Percentiles rank a stretch among this genome's conserved stretches.
Conservation (phyloP, 2,113 vertebrate genomes). For the Poeciliopsis turrubarensis region DNA sequence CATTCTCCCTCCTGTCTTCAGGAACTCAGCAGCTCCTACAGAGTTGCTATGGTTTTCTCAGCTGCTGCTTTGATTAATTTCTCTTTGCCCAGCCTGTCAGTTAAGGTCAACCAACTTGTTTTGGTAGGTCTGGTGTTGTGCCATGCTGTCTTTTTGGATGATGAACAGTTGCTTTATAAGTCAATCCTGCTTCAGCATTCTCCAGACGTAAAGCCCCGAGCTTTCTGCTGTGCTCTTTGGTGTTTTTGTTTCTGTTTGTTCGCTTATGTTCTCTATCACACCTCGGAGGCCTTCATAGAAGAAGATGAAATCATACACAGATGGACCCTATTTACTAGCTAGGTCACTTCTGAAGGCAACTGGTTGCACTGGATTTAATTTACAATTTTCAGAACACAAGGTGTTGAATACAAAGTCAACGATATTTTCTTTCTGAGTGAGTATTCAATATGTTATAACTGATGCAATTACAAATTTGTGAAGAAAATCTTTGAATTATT, state of each 20-base stretch:
- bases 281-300: not conserved
- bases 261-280: not conserved
- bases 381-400: not conserved
- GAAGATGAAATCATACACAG: not conserved
- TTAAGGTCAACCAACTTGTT: not conserved
- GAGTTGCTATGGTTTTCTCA: not conserved
- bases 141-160: not conserved
- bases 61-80: not conserved
- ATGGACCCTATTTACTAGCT: not conserved
- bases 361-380: not conserved
- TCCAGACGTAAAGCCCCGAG: not conserved
- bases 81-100: not conserved
- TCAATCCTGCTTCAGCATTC: no score
- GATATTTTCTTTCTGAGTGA: no score
- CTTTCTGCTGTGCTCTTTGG: not conserved
- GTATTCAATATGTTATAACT: no score
- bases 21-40: not conserved
- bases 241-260: not conserved
- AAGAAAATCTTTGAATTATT: not conserved
- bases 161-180: not conserved
- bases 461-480: no score
- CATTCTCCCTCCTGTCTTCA: not conserved
- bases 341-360: not conserved
- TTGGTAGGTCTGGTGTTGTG: not conserved
- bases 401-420: no score